These are phyloP conservation scores for Ctenosaura bakeri DNA, from an alignment of 2,797 vertebrate species.

Conservation along the genomic window DNA sequence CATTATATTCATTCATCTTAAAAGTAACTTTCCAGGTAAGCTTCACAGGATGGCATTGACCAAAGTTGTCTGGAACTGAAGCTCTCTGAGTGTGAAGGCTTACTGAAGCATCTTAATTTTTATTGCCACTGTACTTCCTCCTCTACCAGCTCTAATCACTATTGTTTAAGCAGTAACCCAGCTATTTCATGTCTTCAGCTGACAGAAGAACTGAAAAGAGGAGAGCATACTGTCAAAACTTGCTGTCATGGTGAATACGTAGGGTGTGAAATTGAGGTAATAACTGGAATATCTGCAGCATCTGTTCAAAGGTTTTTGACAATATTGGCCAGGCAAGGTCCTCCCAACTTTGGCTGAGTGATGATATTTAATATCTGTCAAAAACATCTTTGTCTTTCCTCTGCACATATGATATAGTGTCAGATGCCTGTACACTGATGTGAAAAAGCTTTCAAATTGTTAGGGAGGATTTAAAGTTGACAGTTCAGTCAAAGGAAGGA, in stretches of 20 bases:
- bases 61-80: conserved; percentile 53
- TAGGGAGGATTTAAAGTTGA: conserved; percentile 55
- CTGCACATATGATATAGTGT: conserved; percentile 19
- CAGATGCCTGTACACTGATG: conserved; percentile 40
- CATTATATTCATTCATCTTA: background rate
- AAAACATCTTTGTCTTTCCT: conserved; percentile 60
- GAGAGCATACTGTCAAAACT: conserved; percentile 70
- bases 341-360: conserved; percentile 58
- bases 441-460: conserved; percentile 67
- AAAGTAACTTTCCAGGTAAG: background rate
- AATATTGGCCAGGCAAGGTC: conserved; percentile 61
- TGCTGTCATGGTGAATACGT: conserved; percentile 69
- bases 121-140: conserved; percentile 66
- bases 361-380: conserved; percentile 68
- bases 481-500: conserved; percentile 43
- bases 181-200: conserved; percentile 66
- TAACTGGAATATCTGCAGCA: conserved; percentile 70
- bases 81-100: conserved; percentile 52
- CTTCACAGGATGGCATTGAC: conserved; percentile 44
- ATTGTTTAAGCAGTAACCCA: conserved; percentile 74
- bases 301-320: conserved; percentile 65
- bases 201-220: conserved; percentile 70
- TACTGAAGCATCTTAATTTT: conserved; percentile 74
- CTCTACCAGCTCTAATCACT: conserved; percentile 70
- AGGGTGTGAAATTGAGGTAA: conserved; percentile 72